Evolutionary conservation across 2,888 invertebrate species (phyloP), one percentile per base, ranked within the genome.

Genomic region (Napeogenes sylphis): DNA sequence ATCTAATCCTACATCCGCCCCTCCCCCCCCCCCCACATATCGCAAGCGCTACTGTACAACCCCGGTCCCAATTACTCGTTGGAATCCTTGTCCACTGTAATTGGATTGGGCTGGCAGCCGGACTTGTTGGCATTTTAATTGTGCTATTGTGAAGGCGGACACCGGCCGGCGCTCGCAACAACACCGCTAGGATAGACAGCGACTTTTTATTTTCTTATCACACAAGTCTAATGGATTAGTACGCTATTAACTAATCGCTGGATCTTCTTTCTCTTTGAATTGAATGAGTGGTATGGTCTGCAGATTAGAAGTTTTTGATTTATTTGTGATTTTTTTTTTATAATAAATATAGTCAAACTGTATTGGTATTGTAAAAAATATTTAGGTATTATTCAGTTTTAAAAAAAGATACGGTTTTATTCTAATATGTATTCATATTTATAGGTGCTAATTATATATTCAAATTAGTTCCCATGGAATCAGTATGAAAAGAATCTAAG

Each of bases 101-200:
- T 90, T 90, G 90, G 90, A 89, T 88, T 90, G 87, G 88, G 80
- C 84, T 82, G 86, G 89, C 87, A 82, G 85, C 83, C 79, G 83
- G 87, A 88, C 88, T 90, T 90, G 90, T 90, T 88, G 90, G 90
- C 89, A 90, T 90, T 90, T 90, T 90, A 90, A 90, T 90, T 90
- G 90, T 90, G 87, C 90, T 83, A 90, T 90, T 90, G 90, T 90
- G 90, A 90, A 86, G 87, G 80, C 79, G 81, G 80, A 85, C 84
- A 81, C 80, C 81, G 83, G 74, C 79, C 76, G 78, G 79, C 80
- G 80, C 79, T 81, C 77, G 79, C 81, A 78, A 76, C 76, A 80
- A 81, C 77, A 78, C 80, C 78, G 80, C 76, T 81, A 69, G 74
- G 71, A 74, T 76, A 87, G 88, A 85, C 80, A 81, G 80, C 80